Base-by-base conservation (phyloP, 2,888 invertebrate species). In the Nectonema munidae region DNA sequence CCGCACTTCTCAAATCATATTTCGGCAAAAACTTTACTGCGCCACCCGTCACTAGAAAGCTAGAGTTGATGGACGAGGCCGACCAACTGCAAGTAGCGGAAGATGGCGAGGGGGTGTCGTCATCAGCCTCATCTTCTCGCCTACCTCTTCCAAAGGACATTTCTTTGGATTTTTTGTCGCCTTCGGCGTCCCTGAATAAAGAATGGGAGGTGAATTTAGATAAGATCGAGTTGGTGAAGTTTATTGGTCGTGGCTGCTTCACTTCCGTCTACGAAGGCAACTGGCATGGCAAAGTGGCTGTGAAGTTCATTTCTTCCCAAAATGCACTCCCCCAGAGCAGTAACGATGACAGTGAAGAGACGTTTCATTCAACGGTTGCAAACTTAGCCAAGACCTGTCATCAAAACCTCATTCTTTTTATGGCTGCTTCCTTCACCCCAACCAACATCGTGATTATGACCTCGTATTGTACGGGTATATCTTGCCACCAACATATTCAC, bases 361-460 rank as follows among this genome's bases (percentile, higher is more conserved):
- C 6, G n/a, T 9, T 9, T 25, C 6, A 9, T 25, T 25, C n/a
- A n/a, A n/a, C 9, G 6, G 25, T 9, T 6, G 25, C 25, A n/a
- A n/a, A n/a, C n/a, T n/a, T n/a, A n/a, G 35, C 35, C n/a, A 89
- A 89, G 60, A 86, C 89, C 4, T 67, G 95, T 1, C 95, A 95
- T 58, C 89, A 89, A 57, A 95, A 95, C 63, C 59, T 95, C 45
- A 81, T 89, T 38, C 64, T 95, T 38, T 99, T 95, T 59, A 83
- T 89, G 77, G 95, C 95, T 44, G 89, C 86, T 45, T 89, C 86
- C 55, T 81, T 86, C 76, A 83, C 86, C 58, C 79, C 79, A 43
- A 81, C 83, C 19, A 68, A 71, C 46, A 64, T 89, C 48, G 89
- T 83, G 29, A 86, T 95, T 51, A 81, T 95, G 28, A 95, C 86